phyloP scores from a whole-genome alignment of 2,797 vertebrate genomes.

The Sebastes itinus region DNA sequence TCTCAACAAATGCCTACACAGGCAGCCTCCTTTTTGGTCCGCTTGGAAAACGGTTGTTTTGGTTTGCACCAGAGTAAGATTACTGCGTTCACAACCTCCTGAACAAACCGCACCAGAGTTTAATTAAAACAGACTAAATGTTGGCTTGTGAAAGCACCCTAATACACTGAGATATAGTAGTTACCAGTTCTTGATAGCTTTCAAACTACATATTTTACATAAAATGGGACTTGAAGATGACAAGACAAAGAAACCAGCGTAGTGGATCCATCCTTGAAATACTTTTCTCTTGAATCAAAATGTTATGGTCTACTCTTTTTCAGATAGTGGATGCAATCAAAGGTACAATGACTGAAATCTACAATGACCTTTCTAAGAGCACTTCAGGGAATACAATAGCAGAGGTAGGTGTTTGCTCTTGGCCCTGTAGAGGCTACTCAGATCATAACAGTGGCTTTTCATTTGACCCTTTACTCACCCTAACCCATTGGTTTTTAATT shows the following conservation, averaged over 20 bases:
- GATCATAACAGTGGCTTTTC: neutral
- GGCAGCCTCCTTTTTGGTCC: too few species aligned
- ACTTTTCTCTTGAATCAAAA: neutral
- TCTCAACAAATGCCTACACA: too few species aligned
- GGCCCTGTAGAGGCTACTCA: neutral
- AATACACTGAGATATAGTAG: neutral
- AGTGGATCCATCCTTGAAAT: neutral
- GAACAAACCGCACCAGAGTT: too few species aligned
- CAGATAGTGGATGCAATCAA: slow-evolving; percentile 99
- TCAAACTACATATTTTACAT: neutral
- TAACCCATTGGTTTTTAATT: slow-evolving; percentile 6
- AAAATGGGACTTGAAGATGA: neutral
- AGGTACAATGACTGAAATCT: slow-evolving; percentile 98
- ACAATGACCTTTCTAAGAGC: slow-evolving; percentile 95
- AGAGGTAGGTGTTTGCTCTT: slow-evolving; percentile 83
- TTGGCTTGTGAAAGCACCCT: too few species aligned
- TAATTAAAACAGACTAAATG: too few species aligned
- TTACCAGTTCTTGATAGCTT: neutral
- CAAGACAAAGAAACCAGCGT: neutral
- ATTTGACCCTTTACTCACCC: neutral
- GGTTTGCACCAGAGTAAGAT: too few species aligned
- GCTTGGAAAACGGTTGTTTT: too few species aligned
- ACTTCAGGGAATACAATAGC: slow-evolving; percentile 96
- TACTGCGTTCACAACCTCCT: too few species aligned
- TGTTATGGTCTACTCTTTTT: slow-evolving; percentile 44